Evolutionary conservation across 2,888 invertebrate genomes (phyloP).

Genomic region (Synergus laeviventris): DNA sequence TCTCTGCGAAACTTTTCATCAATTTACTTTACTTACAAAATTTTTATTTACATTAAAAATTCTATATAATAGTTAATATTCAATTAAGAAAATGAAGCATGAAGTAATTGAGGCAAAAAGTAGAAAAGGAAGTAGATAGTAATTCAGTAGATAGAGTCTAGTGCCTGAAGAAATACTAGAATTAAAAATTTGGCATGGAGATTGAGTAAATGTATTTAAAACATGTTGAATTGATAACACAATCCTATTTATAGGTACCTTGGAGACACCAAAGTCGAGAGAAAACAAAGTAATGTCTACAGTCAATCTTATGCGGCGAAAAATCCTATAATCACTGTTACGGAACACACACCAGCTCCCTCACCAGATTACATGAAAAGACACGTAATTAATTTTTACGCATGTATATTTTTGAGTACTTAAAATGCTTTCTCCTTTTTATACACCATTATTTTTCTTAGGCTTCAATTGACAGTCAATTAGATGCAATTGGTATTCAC

Average conservation of each 20-base stretch:
- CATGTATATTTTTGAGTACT: too few relatives aligned
- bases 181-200: slow-evolving; percentile 5
- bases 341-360: slow-evolving; percentile 95
- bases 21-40: neutral
- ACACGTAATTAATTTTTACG: slow-evolving; percentile 78
- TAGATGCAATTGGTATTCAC: slow-evolving; percentile 83
- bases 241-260: slow-evolving; percentile 79
- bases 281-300: slow-evolving; percentile 78
- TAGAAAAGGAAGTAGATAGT: slow-evolving; percentile 19
- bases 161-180: slow-evolving; percentile 16
- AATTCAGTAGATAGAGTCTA: slow-evolving; percentile 14
- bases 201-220: neutral
- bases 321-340: slow-evolving; percentile 97
- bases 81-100: slow-evolving; percentile 13
- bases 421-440: neutral
- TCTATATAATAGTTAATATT: neutral
- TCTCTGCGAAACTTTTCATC: neutral
- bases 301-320: slow-evolving; percentile 82
- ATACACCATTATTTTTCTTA: slow-evolving; percentile 67
- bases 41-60: neutral
- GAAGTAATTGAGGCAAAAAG: neutral
- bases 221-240: neutral
- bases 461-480: slow-evolving; percentile 91
- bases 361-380: slow-evolving; percentile 91
- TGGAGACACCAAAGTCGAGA: slow-evolving; percentile 83